These are phyloP conservation scores for Enteromius unitaeniatus DNA, from an alignment of 2,797 vertebrate species.

Conservation along the genomic window DNA sequence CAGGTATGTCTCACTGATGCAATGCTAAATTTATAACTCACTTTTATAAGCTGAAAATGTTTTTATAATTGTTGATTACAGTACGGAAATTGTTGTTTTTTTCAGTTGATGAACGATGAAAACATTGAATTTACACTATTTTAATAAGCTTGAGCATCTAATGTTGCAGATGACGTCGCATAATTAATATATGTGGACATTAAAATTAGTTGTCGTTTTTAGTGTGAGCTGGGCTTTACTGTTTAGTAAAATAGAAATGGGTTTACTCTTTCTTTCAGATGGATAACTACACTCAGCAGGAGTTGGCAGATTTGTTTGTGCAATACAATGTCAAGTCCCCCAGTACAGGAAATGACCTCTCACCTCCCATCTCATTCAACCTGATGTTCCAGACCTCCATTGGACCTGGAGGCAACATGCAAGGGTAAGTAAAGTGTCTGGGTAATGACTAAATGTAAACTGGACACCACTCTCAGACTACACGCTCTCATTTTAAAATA, in stretches of 20 bases:
- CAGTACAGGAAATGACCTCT: constrained; percentile 92
- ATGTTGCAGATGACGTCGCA: background rate
- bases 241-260: background rate
- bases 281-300: constrained; percentile 94
- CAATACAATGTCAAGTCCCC: constrained; percentile 97
- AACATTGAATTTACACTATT: background rate
- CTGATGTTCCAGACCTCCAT: constrained; percentile 99
- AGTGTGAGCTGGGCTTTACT: background rate
- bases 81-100: background rate
- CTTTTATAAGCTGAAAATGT: background rate
- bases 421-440: constrained; percentile 83
- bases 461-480: too few relatives aligned
- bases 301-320: constrained; percentile 91
- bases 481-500: background rate
- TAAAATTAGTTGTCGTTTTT: background rate
- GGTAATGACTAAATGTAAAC: background rate
- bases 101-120: background rate
- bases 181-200: background rate
- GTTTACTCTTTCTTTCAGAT: constrained; percentile 74
- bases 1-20: constrained; percentile 80
- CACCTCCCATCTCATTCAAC: constrained; percentile 93
- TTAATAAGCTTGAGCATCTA: background rate
- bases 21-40: background rate
- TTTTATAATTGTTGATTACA: background rate
- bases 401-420: constrained; percentile 95